Evolutionary conservation across 2,113 vertebrate genomes (phyloP), one percentile per base, ranked within the genome.

Genomic region (Camelus bactrianus): DNA sequence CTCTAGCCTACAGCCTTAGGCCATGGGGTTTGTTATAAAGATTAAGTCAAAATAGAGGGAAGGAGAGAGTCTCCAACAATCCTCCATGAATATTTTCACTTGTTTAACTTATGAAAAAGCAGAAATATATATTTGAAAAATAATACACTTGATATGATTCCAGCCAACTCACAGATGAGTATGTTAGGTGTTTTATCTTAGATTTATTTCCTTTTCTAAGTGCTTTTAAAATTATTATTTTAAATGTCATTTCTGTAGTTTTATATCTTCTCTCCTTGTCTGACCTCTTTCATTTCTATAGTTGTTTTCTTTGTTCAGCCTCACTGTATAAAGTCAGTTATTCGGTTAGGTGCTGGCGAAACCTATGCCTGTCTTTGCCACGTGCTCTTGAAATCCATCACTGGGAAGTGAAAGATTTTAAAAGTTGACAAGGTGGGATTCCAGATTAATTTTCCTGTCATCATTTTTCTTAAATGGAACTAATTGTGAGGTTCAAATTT

Each of bases 161-260:
- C 48, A 94, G 19, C 32, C 17, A 85, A 76, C 52, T 26, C 22
- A 65, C 67, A 67, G 20, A 85, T 58, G 5, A 91, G 65, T 79
- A 75, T 75, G 28, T 54, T 26, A 20, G 9, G 64, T 94, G 8
- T 72, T 90, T 90, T 77, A 65, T 82, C 38, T 84, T 94, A 94
- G 28, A 75, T 84, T 67, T 89, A 52, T 79, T 95, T 11, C 14
- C 42, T 79, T 77, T 93, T 89, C n/a, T 50, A 89, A 60, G 20
- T 46, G 7, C 4, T 70, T 86, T 81, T 79, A 6, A 22, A 93
- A 69, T 80, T 76, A 54, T 52, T 42, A 10, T 76, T 80, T 84
- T 73, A 46, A 62, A 28, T 38, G 32, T 6, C 16, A 88, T 62
- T 60, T 67, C 24, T 62, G 30, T 67, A 54, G 54, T 58, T 89